phyloP scores from a whole-genome alignment of 2,797 vertebrate species.

The Dallia pectoralis region DNA sequence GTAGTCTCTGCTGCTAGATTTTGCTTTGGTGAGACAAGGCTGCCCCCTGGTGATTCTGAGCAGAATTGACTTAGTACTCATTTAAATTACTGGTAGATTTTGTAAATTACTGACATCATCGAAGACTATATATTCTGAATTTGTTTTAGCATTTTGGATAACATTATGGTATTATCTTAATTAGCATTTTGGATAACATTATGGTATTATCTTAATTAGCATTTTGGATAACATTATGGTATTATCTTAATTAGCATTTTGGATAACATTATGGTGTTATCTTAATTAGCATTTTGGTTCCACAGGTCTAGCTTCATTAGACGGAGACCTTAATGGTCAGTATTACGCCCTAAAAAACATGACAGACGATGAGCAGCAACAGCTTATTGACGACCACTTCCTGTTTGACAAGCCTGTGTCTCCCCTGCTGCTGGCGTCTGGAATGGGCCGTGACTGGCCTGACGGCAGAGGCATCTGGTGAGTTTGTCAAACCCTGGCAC shows the following conservation, averaged over 20 bases:
- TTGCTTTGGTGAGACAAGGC: conserved; percentile 33
- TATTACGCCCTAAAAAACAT: conserved; percentile 86
- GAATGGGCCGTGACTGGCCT: conserved; percentile 88
- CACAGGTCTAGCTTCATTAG: conserved; percentile 77
- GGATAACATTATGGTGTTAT: too few relatives aligned
- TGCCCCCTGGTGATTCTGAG: background rate
- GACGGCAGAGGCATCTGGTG: conserved; percentile 87
- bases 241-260: too few relatives aligned
- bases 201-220: too few relatives aligned
- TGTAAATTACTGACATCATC: background rate
- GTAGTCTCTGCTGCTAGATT: background rate
- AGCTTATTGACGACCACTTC: conserved; percentile 89
- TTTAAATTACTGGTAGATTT: background rate
- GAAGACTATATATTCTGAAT: background rate
- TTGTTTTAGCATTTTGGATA: too few relatives aligned
- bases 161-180: too few relatives aligned
- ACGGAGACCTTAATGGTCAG: conserved; percentile 83
- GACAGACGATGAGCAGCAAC: conserved; percentile 87
- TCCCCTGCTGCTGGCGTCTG: conserved; percentile 83
- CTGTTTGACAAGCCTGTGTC: conserved; percentile 89
- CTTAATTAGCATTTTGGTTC: too few relatives aligned
- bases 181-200: too few relatives aligned
- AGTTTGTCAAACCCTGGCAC: conserved; percentile 31
- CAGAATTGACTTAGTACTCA: background rate
- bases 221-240: too few relatives aligned